Conservation (phyloP, 2,797 vertebrate species). For the Myotis myotis region DNA sequence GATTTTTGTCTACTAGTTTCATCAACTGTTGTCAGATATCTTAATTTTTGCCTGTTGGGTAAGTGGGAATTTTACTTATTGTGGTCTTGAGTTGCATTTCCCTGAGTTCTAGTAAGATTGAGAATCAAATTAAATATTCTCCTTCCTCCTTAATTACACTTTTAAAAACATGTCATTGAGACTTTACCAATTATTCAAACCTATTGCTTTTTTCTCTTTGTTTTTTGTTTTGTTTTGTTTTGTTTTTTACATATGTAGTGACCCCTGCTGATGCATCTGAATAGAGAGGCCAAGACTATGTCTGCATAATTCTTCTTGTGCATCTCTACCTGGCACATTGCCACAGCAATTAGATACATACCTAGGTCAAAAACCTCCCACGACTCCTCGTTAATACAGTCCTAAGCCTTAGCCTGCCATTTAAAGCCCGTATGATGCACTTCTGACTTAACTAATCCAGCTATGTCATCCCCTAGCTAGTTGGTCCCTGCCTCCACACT, state of each 20-base stretch:
- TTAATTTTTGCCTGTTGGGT: not conserved
- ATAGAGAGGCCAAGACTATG: not conserved
- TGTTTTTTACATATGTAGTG: not conserved
- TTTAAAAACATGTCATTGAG: not conserved
- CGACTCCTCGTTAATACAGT: not conserved
- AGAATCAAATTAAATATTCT: not conserved
- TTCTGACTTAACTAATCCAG: not conserved
- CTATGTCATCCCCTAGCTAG: not conserved
- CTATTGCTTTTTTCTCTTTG: not conserved
- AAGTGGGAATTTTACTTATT: not conserved
- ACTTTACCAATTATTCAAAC: not conserved
- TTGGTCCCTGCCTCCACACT: too few species aligned
- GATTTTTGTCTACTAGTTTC: not conserved
- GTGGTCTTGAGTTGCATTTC: constrained; percentile 18
- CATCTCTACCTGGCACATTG: not conserved
- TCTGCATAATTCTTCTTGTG: not conserved
- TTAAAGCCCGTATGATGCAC: not conserved
- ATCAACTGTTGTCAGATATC: not conserved
- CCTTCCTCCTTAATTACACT: not conserved
- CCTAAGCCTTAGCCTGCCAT: not conserved
- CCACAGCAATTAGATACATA: not conserved
- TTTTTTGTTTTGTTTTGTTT: not conserved
- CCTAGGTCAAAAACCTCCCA: not conserved
- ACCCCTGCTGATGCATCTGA: not conserved
- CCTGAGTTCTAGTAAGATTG: not conserved